These are phyloP conservation scores for Moxostoma hubbsi DNA, from an alignment of 2,797 vertebrate genomes.

Conservation along the genomic window DNA sequence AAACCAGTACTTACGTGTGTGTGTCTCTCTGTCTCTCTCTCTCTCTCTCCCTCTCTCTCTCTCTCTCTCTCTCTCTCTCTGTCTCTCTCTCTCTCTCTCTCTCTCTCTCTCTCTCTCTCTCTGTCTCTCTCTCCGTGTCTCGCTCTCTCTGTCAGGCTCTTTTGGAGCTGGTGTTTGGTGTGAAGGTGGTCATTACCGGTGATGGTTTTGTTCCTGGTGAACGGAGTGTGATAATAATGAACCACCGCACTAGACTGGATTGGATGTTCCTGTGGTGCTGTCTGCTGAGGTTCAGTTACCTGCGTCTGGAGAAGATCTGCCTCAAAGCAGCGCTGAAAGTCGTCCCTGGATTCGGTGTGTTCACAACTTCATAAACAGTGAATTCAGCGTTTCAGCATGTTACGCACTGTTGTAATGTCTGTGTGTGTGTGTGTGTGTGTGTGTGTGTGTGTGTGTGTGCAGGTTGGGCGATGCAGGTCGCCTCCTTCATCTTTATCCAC, in stretches of 20 bases:
- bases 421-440: slow-evolving; percentile 23
- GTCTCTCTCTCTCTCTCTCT: no score
- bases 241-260: slow-evolving; percentile 96
- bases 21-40: no score
- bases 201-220: slow-evolving; percentile 96
- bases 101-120: no score
- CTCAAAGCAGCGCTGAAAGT: slow-evolving; percentile 94
- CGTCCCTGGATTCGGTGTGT: slow-evolving; percentile 96
- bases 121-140: not conserved
- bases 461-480: slow-evolving; percentile 99
- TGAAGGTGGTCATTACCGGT: slow-evolving; percentile 95
- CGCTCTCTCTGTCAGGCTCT: slow-evolving; percentile 79
- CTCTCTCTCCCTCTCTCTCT: no score
- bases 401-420: not conserved
- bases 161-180: slow-evolving; percentile 93
- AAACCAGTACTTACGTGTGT: no score
- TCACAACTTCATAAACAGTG: not conserved
- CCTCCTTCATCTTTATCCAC: slow-evolving; percentile 93
- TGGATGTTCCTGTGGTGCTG: slow-evolving; percentile 99
- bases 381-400: not conserved
- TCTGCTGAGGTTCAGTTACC: slow-evolving; percentile 95
- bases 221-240: slow-evolving; percentile 98
- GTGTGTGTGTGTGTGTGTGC: slow-evolving; percentile 40
- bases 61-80: no score
- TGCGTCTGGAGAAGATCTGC: slow-evolving; percentile 96